phyloP scores from a whole-genome alignment of 92 coral and sea anemone genomes.

The Palythoa heliodiscus region DNA sequence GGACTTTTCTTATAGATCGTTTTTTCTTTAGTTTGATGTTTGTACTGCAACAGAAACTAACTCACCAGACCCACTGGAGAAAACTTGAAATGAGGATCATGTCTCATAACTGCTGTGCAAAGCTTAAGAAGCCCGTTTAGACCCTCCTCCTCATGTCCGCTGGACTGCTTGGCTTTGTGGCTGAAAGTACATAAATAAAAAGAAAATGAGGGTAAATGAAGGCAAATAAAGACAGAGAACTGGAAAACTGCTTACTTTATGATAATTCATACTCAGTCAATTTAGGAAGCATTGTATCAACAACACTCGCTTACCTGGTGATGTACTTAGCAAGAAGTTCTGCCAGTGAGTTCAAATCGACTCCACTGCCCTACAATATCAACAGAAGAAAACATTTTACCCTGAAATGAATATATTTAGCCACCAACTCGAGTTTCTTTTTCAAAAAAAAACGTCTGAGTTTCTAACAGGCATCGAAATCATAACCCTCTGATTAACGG shows the following conservation, averaged over 20 bases:
- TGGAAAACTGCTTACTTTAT: not conserved
- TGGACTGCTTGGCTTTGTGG: slow-evolving; percentile 35
- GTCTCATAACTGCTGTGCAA: slow-evolving; percentile 97
- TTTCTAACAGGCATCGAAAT: no score
- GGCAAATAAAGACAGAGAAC: not conserved
- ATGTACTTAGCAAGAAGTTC: slow-evolving; percentile 85
- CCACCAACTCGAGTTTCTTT: not conserved
- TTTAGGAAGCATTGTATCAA: not conserved
- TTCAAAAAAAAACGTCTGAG: no score
- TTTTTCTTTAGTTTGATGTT: not conserved
- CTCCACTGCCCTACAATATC: slow-evolving; percentile 61
- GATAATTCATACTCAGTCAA: no score
- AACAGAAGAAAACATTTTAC: not conserved
- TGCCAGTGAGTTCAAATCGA: slow-evolving; percentile 90
- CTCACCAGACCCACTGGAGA: slow-evolving; percentile 91
- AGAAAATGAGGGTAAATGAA: not conserved
- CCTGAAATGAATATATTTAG: not conserved
- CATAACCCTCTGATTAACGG: no score
- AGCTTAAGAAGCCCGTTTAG: slow-evolving; percentile 90
- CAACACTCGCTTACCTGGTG: slow-evolving; percentile 57
- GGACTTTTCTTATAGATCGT: no score
- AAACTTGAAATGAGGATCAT: slow-evolving; percentile 89
- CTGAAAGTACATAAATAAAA: not conserved
- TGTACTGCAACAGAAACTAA: not conserved
- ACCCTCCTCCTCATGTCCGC: slow-evolving; percentile 86